These are phyloP conservation scores for Scyliorhinus canicula DNA, from an alignment of 2,797 vertebrate species.

Conservation along the genomic window DNA sequence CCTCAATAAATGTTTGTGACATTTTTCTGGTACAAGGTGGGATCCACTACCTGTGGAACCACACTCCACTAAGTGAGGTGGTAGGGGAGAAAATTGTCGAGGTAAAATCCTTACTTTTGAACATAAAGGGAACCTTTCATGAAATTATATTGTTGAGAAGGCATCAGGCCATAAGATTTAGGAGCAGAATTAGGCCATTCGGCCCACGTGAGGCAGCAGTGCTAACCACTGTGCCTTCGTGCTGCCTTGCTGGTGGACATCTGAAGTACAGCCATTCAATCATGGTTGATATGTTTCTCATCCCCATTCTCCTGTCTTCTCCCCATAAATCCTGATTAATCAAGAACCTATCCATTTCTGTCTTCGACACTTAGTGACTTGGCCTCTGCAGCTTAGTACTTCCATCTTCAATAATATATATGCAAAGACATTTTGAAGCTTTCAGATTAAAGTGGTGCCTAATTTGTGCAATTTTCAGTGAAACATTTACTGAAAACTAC, in stretches of 20 bases:
- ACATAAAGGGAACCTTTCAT: not conserved
- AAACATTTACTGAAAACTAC: not conserved
- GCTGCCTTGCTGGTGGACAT: no score
- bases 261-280: no score
- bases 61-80: not conserved
- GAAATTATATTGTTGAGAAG: not conserved
- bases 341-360: no score
- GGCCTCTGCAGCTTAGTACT: no score
- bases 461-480: not conserved
- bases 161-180: no score
- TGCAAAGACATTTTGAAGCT: not conserved
- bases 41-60: not conserved
- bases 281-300: no score
- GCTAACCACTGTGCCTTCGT: no score
- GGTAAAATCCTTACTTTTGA: not conserved
- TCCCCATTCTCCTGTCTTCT: no score
- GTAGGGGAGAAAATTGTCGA: not conserved
- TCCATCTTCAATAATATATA: not conserved
- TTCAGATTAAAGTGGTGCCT: not conserved
- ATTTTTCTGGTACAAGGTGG: not conserved
- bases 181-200: no score
- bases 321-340: no score
- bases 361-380: no score
- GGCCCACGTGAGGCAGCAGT: no score
- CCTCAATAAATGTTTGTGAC: not conserved